Percentiles rank a stretch among this genome's conserved stretches.
These are phyloP conservation scores for Borostomias antarcticus DNA, from an alignment of 2,797 vertebrate species.

Conservation along the genomic window DNA sequence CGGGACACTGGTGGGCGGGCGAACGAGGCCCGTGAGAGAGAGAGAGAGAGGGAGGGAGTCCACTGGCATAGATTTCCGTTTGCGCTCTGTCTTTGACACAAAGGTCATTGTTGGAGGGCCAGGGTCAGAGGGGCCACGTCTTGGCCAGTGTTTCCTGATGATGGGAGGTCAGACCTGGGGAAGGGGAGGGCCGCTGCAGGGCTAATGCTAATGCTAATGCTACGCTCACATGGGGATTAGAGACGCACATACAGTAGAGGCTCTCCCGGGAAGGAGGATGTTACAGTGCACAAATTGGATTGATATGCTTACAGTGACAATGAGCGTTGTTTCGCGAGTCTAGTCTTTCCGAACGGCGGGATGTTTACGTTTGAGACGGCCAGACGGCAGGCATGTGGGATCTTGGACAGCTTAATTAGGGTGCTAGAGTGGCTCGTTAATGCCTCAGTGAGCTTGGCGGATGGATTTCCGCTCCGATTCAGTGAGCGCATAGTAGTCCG, in stretches of 20 bases:
- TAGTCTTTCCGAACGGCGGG: neutral
- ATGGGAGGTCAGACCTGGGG: neutral
- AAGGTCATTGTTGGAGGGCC: too few species aligned
- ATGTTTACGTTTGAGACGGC: slow-evolving; percentile 45
- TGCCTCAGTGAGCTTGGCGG: slow-evolving; percentile 57
- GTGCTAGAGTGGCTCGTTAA: slow-evolving; percentile 50
- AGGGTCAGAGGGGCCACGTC: neutral
- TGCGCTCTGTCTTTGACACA: too few species aligned
- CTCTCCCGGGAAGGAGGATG: too few species aligned
- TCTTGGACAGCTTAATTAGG: slow-evolving; percentile 58
- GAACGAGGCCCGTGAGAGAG: slow-evolving; percentile 42
- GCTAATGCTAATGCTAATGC: too few species aligned
- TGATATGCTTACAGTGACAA: neutral
- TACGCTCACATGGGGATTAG: too few species aligned
- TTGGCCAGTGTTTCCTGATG: neutral
- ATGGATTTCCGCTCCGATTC: slow-evolving; percentile 54
- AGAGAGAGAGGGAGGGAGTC: neutral
- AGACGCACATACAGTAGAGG: too few species aligned
- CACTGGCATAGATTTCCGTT: neutral
- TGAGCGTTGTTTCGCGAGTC: neutral
- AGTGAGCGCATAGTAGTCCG: slow-evolving; percentile 45
- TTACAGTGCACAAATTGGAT: too few species aligned
- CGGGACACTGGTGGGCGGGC: neutral
- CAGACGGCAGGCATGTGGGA: slow-evolving; percentile 43
- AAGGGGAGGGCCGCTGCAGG: neutral